Base-by-base conservation (phyloP, 2,888 invertebrate species). In the Cetonia aurata region DNA sequence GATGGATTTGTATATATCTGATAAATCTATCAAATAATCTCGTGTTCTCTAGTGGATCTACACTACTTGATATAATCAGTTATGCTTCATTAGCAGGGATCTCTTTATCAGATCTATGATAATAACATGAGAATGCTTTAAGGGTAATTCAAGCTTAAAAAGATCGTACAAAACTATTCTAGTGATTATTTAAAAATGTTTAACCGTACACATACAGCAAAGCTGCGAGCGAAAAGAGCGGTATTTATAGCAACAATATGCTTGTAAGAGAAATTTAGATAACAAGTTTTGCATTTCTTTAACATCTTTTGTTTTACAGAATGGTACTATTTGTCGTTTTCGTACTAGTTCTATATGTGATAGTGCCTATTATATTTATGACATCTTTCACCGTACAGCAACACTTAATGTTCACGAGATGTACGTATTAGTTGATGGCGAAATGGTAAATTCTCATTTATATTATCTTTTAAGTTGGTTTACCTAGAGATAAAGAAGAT, bases 351-450 rank as follows among this genome's bases (percentile, higher is more conserved):
- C 82, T 92, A 72, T 90, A 92, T 71, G 89, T 89, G 1, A 81
- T 91, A 59, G 85, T 91, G 69, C 93, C 93, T 4, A 78, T 93
- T 15, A 83, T 91, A 74, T 93, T 92, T 82, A 90, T 89, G 75
- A 91, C 89, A 79, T 92, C 92, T 0, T 89, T 89, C 74, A 85
- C 87, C 0, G 86, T 93, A 73, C 90, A 92, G 77, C 86, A 90
- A 67, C 88, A 87, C 74, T 86, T 93, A 57, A 71, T 71, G 71
- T 71, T 71, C 48, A 68, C 68, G 31, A 71, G 71, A 57, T 71
- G 70, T 71, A 71, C 17, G 70, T 67, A 31, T 17, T 57, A 10
- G 8, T 31, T 33, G 6, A 10, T 6, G 1, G 9, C n/a, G 2
- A 56, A 19, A 19, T n/a, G 17, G n/a, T 19, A 25, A 3, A 25